Evolutionary conservation across 1,140 invertebrate genomes (phyloP), one percentile per base, ranked within the genome.

Genomic region (Drosophila albomicans): DNA sequence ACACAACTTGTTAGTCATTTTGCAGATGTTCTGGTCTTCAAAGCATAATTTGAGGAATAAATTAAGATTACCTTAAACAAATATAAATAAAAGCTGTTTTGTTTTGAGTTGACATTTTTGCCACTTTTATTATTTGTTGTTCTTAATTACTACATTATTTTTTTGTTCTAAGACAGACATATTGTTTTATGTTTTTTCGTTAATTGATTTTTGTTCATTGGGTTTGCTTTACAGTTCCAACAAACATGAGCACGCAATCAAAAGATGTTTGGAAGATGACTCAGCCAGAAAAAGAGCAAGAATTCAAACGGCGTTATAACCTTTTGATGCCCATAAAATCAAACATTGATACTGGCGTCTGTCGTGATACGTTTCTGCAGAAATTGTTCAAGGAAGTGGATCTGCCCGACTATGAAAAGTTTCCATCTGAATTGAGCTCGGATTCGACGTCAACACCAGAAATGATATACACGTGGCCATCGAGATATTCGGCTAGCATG

Each of bases 331-430:
- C 75, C 16, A 59, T 78, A 0, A 20, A 59, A 5, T 15, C 25
- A 1, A 7, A 54, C 2, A 25, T 62, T 10, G 43, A 65, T 56
- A 48, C 56, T 13, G 8, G 6, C 5, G 11, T 51, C 51, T 75
- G 72, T 16, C 76, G 72, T 28, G 76, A 78, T 61, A 25, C 48
- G 48, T 75, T 75, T 15, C 6, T 78, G 49, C 46, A 32, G 10
- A 32, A 35, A 20, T 7, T 70, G 1, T 75, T 70, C 28, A 54
- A 25, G 0, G 48, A 65, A 20, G n/a, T 75, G 5, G 5, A 65
- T 41, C 1, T 16, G 7, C 51, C 51, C 11, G 5, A 32, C 1
- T 15, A 15, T 62, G 38, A n/a, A 6, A n/a, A n/a, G 4, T 11
- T 16, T 3, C 1, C 11, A 1, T 1, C 3, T 5, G 35, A 16